Conservation (phyloP, 1,140 invertebrate genomes). For the Drosophila sulfurigaster region DNA sequence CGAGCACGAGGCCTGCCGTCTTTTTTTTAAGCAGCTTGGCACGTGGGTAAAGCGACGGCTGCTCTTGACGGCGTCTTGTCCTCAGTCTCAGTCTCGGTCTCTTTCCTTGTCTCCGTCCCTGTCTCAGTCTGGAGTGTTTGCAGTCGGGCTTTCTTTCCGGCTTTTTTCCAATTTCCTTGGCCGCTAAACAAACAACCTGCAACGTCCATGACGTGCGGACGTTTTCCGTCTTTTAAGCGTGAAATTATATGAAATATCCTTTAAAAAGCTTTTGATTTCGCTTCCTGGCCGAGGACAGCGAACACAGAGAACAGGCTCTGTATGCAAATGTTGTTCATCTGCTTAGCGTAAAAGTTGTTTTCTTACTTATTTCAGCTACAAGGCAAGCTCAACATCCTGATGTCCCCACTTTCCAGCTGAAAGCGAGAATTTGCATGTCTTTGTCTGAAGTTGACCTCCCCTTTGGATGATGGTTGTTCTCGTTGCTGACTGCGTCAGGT, state of each 20-base stretch:
- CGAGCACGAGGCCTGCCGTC: constrained; percentile 16
- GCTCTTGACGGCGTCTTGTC: constrained; percentile 47
- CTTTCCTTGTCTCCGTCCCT: not conserved
- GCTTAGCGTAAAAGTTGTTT: constrained; percentile 81
- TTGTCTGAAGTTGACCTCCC: constrained; percentile 79
- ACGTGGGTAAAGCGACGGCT: constrained; percentile 79
- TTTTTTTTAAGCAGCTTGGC: constrained; percentile 75
- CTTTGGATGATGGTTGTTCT: constrained; percentile 16
- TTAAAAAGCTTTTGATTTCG: constrained; percentile 83
- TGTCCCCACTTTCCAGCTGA: not conserved
- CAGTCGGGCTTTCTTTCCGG: constrained; percentile 22
- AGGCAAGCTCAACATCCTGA: constrained; percentile 18
- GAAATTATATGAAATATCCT: constrained; percentile 80
- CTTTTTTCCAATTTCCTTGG: constrained; percentile 62
- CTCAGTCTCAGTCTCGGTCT: not conserved
- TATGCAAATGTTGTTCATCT: constrained; percentile 81
- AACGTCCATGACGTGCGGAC: constrained; percentile 28
- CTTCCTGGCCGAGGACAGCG: constrained; percentile 19
- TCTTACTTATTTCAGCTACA: constrained; percentile 63
- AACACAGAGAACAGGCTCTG: not conserved
- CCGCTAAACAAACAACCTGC: constrained; percentile 64
- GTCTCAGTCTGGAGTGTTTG: constrained; percentile 21
- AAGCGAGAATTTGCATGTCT: constrained; percentile 77
- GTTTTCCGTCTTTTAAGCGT: constrained; percentile 58
- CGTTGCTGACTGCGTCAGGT: constrained; percentile 61